These are phyloP conservation scores for Cyaniris semiargus DNA, from an alignment of 2,888 invertebrate genomes.

Conservation along the genomic window DNA sequence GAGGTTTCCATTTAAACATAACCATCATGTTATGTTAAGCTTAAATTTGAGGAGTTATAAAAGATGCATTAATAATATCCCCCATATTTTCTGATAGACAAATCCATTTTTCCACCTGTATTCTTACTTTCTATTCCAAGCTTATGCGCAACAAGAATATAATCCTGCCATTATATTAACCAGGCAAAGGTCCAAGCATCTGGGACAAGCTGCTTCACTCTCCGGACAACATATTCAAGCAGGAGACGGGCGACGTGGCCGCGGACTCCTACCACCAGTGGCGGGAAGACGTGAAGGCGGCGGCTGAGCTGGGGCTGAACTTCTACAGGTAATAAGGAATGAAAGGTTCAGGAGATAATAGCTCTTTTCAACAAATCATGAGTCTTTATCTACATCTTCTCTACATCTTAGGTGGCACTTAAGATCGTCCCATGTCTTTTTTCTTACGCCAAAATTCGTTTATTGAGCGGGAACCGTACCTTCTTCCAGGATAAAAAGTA, in stretches of 20 bases:
- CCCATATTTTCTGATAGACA: no score
- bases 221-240: not conserved
- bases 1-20: no score
- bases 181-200: constrained; percentile 8
- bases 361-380: not conserved
- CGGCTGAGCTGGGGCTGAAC: constrained; percentile 73
- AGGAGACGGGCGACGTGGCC: constrained; percentile 27
- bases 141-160: no score
- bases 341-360: constrained; percentile 46
- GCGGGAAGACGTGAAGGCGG: constrained; percentile 78
- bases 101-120: no score
- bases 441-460: no score
- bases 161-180: not conserved
- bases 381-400: not conserved
- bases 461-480: no score
- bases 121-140: no score
- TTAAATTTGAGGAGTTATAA: no score
- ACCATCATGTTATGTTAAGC: no score
- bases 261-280: constrained; percentile 49
- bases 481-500: no score
- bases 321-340: constrained; percentile 45
- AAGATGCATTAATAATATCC: no score
- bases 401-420: not conserved
- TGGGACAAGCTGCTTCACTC: constrained; percentile 29
- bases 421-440: not conserved